These are phyloP conservation scores for Mesembrinibis cayennensis DNA, from an alignment of 2,113 vertebrate genomes.

Conservation along the genomic window DNA sequence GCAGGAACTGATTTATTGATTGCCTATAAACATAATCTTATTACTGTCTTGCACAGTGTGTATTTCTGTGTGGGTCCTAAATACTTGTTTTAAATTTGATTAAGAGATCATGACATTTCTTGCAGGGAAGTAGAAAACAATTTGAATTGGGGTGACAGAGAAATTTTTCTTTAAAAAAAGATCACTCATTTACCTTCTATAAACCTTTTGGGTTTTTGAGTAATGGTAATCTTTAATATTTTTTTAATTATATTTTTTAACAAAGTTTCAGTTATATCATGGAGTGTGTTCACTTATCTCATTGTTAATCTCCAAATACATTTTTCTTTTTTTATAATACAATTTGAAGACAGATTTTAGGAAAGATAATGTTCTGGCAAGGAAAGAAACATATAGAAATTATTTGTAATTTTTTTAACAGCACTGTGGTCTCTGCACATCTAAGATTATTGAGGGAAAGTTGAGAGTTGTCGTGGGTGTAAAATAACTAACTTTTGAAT, in stretches of 20 bases:
- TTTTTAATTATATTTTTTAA: neutral
- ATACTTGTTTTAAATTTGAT: neutral
- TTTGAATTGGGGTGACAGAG: neutral
- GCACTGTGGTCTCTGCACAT: neutral
- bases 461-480: accelerated
- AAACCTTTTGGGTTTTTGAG: neutral
- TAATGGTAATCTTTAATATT: neutral
- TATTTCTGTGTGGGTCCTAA: neutral
- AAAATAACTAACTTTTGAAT: neutral
- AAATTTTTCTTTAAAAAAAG: neutral
- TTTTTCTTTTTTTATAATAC: neutral
- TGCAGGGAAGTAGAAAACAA: neutral
- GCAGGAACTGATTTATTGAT: neutral
- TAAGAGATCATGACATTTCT: neutral
- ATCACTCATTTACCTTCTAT: neutral
- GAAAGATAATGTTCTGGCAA: neutral
- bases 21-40: neutral
- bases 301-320: neutral
- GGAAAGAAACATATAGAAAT: neutral
- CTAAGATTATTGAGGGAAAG: neutral
- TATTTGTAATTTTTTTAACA: neutral
- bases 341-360: neutral
- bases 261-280: neutral
- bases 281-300: neutral
- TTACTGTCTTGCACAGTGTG: neutral